phyloP scores from a whole-genome alignment of 2,888 invertebrate species.

The Priocnemis perturbator region DNA sequence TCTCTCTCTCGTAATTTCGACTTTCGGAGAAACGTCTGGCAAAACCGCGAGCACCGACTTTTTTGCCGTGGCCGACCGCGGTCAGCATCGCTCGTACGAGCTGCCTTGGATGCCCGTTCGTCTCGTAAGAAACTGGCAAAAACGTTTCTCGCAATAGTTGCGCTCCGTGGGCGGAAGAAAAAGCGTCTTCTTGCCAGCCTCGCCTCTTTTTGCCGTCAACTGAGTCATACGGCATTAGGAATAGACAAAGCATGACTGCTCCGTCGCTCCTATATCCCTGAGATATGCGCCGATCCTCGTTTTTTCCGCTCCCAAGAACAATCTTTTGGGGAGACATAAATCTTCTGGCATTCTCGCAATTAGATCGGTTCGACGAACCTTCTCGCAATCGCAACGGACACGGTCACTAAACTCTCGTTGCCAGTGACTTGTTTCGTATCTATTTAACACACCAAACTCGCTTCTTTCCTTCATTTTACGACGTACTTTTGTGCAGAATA shows the following conservation, averaged over 20 bases:
- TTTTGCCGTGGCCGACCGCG: conserved; percentile 51
- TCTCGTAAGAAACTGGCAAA: conserved; percentile 66
- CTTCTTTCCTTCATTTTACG: no score
- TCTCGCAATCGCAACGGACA: background rate
- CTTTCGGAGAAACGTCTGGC: conserved; percentile 64
- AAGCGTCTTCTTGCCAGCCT: conserved; percentile 63
- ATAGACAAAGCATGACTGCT: conserved; percentile 7
- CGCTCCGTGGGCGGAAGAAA: conserved; percentile 67
- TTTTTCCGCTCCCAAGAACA: no score
- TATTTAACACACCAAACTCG: background rate
- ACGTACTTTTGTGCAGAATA: no score
- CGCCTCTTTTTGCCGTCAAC: conserved; percentile 52
- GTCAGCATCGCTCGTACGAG: conserved; percentile 34
- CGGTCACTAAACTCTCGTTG: background rate
- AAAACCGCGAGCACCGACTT: conserved; percentile 61
- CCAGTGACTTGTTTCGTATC: background rate
- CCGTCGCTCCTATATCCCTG: background rate
- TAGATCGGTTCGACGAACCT: conserved; percentile 10
- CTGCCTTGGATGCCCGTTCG: conserved; percentile 39
- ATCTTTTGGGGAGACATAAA: background rate
- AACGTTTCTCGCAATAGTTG: conserved; percentile 69
- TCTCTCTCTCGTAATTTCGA: conserved; percentile 63
- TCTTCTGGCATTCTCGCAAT: conserved; percentile 8
- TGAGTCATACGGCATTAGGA: conserved; percentile 67
- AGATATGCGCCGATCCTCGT: background rate